A percentile compares a stretch with the other conserved stretches of the same genome.
Evolutionary conservation across 2,888 invertebrate species (phyloP).

Genomic region (Saturnia japonica): DNA sequence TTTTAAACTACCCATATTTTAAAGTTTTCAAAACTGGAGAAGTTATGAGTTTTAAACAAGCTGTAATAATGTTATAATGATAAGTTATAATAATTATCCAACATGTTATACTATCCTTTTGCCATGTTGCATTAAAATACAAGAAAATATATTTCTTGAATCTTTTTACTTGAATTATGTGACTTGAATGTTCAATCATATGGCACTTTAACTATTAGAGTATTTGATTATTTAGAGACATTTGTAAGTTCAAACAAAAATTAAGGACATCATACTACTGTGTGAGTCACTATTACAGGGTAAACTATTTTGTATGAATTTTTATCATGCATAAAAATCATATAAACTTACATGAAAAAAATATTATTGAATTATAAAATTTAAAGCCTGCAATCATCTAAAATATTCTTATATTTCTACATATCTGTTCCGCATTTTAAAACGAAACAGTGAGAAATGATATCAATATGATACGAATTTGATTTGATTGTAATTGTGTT

Average conservation of each 20-base stretch:
- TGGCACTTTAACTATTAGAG: neutral
- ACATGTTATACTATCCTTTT: no score
- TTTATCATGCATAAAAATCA: neutral
- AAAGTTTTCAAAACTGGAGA: no score
- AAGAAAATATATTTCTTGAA: neutral
- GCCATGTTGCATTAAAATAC: neutral
- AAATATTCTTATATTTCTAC: neutral
- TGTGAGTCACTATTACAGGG: neutral
- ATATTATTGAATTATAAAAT: neutral
- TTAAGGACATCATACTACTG: neutral
- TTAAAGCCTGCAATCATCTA: neutral
- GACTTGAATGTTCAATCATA: neutral
- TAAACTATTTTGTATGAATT: neutral
- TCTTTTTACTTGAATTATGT: neutral
- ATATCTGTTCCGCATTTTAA: neutral
- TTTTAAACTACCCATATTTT: no score
- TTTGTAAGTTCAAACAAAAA: neutral
- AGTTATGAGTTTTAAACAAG: no score
- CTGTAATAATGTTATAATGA: no score
- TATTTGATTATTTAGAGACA: neutral
- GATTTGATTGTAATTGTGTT: neutral
- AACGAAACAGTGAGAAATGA: neutral
- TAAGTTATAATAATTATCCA: no score
- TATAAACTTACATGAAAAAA: neutral
- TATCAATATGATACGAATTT: neutral